phyloP scores from a whole-genome alignment of 2,888 invertebrate genomes.

The Cheilosia urbana region DNA sequence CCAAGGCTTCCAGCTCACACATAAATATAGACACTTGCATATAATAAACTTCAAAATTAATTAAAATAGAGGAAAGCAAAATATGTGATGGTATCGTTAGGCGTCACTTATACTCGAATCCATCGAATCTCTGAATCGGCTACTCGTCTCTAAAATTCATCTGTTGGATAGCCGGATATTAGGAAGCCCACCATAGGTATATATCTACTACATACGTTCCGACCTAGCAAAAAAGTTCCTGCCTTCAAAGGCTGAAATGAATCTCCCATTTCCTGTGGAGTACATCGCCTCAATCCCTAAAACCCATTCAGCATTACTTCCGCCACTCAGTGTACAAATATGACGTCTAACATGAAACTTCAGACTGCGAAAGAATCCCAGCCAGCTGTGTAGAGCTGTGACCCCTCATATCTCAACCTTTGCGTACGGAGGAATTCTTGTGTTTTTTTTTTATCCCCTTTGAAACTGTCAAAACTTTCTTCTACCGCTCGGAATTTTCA shows the following conservation, averaged over 20 bases:
- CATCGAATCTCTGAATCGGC: too few relatives aligned
- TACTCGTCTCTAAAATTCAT: too few relatives aligned
- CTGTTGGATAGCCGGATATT: too few relatives aligned
- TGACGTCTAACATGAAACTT: slow-evolving; percentile 59
- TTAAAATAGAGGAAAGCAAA: too few relatives aligned
- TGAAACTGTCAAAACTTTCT: slow-evolving; percentile 46
- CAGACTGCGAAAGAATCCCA: slow-evolving; percentile 52
- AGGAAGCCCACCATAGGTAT: neutral
- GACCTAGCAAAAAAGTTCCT: too few relatives aligned
- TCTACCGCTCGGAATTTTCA: slow-evolving; percentile 18
- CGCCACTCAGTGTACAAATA: slow-evolving; percentile 41
- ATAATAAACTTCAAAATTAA: too few relatives aligned
- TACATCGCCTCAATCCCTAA: slow-evolving; percentile 9
- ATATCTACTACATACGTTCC: neutral
- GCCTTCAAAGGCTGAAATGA: neutral
- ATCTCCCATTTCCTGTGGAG: neutral
- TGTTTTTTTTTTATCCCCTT: neutral
- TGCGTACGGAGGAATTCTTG: neutral
- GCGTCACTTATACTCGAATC: too few relatives aligned
- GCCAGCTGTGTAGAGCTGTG: slow-evolving; percentile 7
- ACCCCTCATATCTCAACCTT: slow-evolving; percentile 10
- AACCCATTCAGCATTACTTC: slow-evolving; percentile 43
- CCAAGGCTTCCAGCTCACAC: too few relatives aligned
- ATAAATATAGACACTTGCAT: too few relatives aligned
- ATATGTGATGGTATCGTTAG: too few relatives aligned